Conservation (phyloP, 2,113 vertebrate species). For the Microcebus murinus region DNA sequence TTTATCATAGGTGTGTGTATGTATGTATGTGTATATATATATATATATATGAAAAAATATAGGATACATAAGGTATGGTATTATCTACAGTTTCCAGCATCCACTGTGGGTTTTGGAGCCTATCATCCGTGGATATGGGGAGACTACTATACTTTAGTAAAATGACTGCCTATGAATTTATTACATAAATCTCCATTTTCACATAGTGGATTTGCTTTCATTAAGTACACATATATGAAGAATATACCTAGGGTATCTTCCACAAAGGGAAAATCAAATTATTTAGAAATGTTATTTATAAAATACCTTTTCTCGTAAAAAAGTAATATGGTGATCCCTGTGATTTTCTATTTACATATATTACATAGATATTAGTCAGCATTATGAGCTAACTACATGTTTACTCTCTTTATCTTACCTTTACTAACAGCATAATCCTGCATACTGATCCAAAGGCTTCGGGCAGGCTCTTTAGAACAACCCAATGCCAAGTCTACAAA, state of each 20-base stretch:
- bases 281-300: not conserved
- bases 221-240: not conserved
- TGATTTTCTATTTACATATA: slow-evolving; percentile 6
- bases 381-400: not conserved
- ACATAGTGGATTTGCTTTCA: slow-evolving; percentile 10
- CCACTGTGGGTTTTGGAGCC: not conserved
- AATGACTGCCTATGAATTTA: slow-evolving; percentile 14
- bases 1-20: not conserved
- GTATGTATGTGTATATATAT: no score
- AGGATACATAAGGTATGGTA: not conserved
- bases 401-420: slow-evolving; percentile 86
- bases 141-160: not conserved
- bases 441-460: slow-evolving; percentile 97
- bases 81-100: not conserved
- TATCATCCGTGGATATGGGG: not conserved
- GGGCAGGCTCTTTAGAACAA: slow-evolving; percentile 95
- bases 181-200: not conserved
- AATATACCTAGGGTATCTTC: not conserved
- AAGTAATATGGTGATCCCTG: not conserved
- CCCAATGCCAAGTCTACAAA: slow-evolving; percentile 95
- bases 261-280: slow-evolving; percentile 30
- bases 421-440: slow-evolving; percentile 97
- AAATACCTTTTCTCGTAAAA: slow-evolving; percentile 19
- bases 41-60: not conserved
- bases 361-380: not conserved